These are phyloP conservation scores for Phalanger gymnotis DNA, from an alignment of 2,797 vertebrate species.

Conservation along the genomic window DNA sequence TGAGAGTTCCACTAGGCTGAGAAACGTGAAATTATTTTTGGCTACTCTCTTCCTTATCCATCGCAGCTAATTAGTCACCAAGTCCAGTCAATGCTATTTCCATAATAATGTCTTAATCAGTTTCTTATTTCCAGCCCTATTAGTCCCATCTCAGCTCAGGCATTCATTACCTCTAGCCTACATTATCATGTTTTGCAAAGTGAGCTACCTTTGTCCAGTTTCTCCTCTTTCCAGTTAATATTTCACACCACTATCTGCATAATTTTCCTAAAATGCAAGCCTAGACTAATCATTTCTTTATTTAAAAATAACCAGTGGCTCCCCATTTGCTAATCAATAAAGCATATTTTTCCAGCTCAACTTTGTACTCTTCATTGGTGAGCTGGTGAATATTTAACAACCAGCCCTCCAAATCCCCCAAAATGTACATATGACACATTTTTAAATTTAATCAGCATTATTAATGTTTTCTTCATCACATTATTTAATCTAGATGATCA, in stretches of 20 bases:
- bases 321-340: neutral
- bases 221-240: neutral
- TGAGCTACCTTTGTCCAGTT: neutral
- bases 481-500: neutral
- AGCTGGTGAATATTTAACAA: no score
- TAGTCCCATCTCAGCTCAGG: neutral
- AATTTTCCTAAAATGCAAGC: neutral
- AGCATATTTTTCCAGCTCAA: neutral
- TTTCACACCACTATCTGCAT: neutral
- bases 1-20: neutral
- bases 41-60: neutral
- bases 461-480: neutral
- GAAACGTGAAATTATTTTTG: neutral
- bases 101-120: neutral
- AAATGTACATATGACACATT: neutral
- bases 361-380: no score
- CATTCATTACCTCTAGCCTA: neutral
- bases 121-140: neutral
- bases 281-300: neutral
- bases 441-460: neutral
- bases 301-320: neutral
- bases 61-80: neutral
- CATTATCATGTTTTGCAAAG: neutral
- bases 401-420: neutral
- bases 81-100: neutral